Percentiles rank a stretch among this genome's conserved stretches.
phyloP scores from a whole-genome alignment of 1,140 invertebrate genomes.

The Lordiphosa stackelbergi region DNA sequence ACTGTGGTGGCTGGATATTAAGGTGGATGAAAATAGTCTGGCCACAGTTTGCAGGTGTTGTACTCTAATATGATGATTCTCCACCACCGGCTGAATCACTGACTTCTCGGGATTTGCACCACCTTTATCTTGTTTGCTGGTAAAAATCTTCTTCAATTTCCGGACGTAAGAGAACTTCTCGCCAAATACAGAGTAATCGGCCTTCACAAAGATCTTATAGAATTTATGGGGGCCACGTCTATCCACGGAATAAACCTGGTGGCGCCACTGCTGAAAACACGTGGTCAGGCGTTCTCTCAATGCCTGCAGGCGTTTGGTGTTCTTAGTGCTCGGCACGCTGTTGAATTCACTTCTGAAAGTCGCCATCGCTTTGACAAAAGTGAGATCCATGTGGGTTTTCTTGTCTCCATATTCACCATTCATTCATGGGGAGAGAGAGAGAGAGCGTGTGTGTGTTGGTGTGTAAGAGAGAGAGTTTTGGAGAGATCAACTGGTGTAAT shows the following conservation, averaged over 20 bases:
- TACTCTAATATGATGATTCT: constrained; percentile 6
- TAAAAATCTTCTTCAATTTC: constrained; percentile 44
- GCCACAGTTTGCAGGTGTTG: constrained; percentile 45
- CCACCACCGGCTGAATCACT: constrained; percentile 7
- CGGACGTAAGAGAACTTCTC: constrained; percentile 34
- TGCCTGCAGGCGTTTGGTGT: constrained; percentile 39
- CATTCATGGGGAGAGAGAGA: background rate
- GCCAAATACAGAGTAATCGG: constrained; percentile 30
- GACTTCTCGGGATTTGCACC: background rate
- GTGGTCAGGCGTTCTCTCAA: constrained; percentile 62
- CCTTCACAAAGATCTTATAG: constrained; percentile 34
- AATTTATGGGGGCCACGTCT: constrained; percentile 27
- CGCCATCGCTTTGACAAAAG: constrained; percentile 59
- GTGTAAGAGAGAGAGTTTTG: background rate
- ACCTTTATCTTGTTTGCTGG: background rate
- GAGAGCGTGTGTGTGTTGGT: background rate
- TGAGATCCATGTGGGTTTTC: constrained; percentile 26
- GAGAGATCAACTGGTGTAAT: background rate
- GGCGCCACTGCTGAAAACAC: constrained; percentile 62
- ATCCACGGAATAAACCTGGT: constrained; percentile 33
- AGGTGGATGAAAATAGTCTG: constrained; percentile 58
- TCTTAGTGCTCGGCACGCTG: constrained; percentile 63
- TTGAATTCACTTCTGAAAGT: constrained; percentile 66
- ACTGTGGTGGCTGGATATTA: constrained; percentile 29
- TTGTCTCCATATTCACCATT: background rate